Evolutionary conservation across 2,113 vertebrate species (phyloP), one percentile per base, ranked within the genome.

Genomic region (Plecturocebus donacophilus): DNA sequence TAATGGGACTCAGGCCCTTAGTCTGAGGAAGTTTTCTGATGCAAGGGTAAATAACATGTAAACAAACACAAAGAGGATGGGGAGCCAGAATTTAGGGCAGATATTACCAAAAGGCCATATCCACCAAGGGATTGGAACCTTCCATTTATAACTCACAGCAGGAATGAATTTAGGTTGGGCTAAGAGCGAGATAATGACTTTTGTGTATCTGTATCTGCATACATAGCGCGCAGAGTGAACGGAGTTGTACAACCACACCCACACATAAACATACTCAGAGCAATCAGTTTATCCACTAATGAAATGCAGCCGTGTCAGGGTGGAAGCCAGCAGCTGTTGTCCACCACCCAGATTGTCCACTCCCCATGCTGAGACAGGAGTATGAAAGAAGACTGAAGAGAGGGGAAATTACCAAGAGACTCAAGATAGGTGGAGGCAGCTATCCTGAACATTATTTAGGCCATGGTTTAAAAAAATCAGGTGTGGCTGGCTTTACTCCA

Each of bases 271-370:
- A 98, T 19, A 61, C 75, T n/a, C 13, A 0, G 82, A 94, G 95
- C 94, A 97, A 97, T 98, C 97, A 95, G 95, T 95, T 93, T 56
- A 66, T 88, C 95, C 94, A 45, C 98, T 98, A 98, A 98, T 96
- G 97, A 96, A 97, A 95, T 4, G 27, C 98, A 98, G 98, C 94
- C 96, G 12, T 20, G 40, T 54, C 32, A 35, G 95, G 54, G 96
- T 89, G 85, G 96, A 80, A 97, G 97, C 96, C 96, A 93, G 97
- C 94, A 95, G 92, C 97, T 98, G 96, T 47, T 96, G 96, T 94
- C 96, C 97, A 96, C 96, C 97, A 95, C 97, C 97, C 97, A 97
- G 98, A 97, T 8, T 86, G 93, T 91, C 88, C 90, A 77, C 68
- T 96, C 96, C 92, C 95, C 97, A 97, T 88, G 83, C 95, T 45